phyloP scores from a whole-genome alignment of 2,113 vertebrate genomes.

The Cercopithecus mona region DNA sequence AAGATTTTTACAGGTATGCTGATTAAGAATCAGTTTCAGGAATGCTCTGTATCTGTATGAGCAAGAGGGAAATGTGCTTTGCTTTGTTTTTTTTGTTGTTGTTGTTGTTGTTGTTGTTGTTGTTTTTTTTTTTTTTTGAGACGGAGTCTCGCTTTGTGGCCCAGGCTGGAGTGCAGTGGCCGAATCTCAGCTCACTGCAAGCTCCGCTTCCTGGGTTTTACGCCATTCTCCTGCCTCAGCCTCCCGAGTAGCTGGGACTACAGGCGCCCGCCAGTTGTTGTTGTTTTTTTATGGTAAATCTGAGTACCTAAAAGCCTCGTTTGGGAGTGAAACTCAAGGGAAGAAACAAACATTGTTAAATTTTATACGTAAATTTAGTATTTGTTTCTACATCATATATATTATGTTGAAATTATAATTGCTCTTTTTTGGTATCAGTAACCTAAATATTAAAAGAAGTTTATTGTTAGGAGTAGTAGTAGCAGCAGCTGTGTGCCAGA shows the following conservation, averaged over 20 bases:
- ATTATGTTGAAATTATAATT: constrained; percentile 41
- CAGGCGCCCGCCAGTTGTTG: too few relatives aligned
- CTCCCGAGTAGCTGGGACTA: too few relatives aligned
- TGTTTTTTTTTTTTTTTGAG: too few relatives aligned
- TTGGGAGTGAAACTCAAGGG: constrained; percentile 34
- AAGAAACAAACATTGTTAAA: constrained; percentile 21
- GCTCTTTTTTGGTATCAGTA: constrained; percentile 13
- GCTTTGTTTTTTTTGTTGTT: not conserved
- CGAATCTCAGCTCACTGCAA: too few relatives aligned
- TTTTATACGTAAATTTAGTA: constrained; percentile 48
- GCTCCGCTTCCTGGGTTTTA: too few relatives aligned
- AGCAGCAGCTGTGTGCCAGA: constrained; percentile 42
- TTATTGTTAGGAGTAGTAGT: constrained; percentile 41
- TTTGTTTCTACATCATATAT: constrained; percentile 11
- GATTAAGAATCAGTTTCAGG: constrained; percentile 11
- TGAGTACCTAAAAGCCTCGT: constrained; percentile 25
- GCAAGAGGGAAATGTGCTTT: not conserved
- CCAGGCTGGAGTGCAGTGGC: too few relatives aligned
- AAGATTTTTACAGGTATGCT: constrained; percentile 6
- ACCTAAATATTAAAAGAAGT: constrained; percentile 51
- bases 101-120: not conserved
- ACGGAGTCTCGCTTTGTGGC: too few relatives aligned
- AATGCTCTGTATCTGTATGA: not conserved
- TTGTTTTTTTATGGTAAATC: not conserved
- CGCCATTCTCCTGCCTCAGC: too few relatives aligned